Evolutionary conservation across 2,888 invertebrate genomes (phyloP), one percentile per base, ranked within the genome.

Genomic region (Pollenia amentaria): DNA sequence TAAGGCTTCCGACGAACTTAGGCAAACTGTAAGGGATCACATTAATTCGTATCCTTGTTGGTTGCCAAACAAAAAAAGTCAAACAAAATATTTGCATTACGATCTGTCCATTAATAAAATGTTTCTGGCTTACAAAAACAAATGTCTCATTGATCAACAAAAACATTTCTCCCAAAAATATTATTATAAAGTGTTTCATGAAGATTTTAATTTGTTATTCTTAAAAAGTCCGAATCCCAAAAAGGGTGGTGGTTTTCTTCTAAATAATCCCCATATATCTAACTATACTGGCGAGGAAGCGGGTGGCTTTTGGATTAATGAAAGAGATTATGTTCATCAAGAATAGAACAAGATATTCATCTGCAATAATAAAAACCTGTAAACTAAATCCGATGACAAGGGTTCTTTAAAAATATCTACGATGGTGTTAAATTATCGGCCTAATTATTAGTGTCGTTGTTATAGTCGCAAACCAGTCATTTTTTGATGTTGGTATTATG

Each of bases 271-370:
- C 6, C 88, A 88, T 60, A 84, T 88, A 51, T 88, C 89, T 0
- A 82, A 86, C 40, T 89, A 86, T 51, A 89, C 89, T 0, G 89
- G 89, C 16, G 86, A 88, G 44, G 89, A 89, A 60, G 42, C 16
- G 0, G 89, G 89, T 3, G 89, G 89, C 16, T 81, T 75, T 65
- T 89, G 89, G 88, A n/a, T 85, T 29, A 64, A 76, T 57, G 16
- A 44, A 14, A 55, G 57, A 10, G 84, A 76, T 10, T 64, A 64
- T 29, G 55, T 6, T 6, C 29, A 48, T 29, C 69, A 76, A 8
- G 70, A 84, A 48, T 53, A 18, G 48, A 14, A n/a, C 21, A 16
- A 21, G 10, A 16, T 21, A 76, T 57, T 75, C 79, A 10, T 12
- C 55, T 29, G 12, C 70, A 48, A 62, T 40, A 40, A 16, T 75